Base-by-base conservation (phyloP, 2,113 vertebrate species). In the Aphyosemion australe region DNA sequence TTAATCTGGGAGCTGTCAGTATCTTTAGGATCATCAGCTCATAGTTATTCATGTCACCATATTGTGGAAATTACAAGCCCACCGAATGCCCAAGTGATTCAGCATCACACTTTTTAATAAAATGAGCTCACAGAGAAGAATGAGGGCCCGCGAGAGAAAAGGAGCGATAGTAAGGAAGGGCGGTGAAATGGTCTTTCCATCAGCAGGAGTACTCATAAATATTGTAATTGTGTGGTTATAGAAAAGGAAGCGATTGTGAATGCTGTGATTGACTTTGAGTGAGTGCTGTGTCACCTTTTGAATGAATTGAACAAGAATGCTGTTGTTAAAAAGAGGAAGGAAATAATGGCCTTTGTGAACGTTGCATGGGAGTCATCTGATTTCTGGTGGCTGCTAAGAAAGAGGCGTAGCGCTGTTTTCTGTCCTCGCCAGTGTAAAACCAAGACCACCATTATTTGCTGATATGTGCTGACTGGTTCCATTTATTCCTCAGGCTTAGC, bases 141-240 rank as follows among this genome's bases (percentile, higher is more conserved):
- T 67, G 74, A 63, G 55, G 57, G 57, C 46, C 67, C 63, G 81
- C 80, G 79, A 67, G 75, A 89, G 81, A 60, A 74, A 83, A 47
- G 42, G 4, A 39, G 69, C 75, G 82, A 74, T 61, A 68, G 63
- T 46, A 34, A 34, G 65, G 45, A 37, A 10, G n/a, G 45, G 50
- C 57, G 39, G 71, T 53, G 54, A 86, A 90, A 89, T 75, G 75
- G 76, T 85, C 68, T 84, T 84, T 89, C 84, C 79, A 89, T 88
- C 85, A 76, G 85, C 80, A 63, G 74, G 74, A 84, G 70, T 65
- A 70, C 90, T 93, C 89, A 93, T 92, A 90, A 90, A 92, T 92
- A 92, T 92, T 90, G 86, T 92, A 91, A 92, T 93, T 89, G 84
- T 90, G 74, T 79, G 79, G 77, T 83, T 87, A 81, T 85, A 84